Evolutionary conservation across 2,888 invertebrate species (phyloP), one percentile per base, ranked within the genome.

Genomic region (Gryllus longicercus): DNA sequence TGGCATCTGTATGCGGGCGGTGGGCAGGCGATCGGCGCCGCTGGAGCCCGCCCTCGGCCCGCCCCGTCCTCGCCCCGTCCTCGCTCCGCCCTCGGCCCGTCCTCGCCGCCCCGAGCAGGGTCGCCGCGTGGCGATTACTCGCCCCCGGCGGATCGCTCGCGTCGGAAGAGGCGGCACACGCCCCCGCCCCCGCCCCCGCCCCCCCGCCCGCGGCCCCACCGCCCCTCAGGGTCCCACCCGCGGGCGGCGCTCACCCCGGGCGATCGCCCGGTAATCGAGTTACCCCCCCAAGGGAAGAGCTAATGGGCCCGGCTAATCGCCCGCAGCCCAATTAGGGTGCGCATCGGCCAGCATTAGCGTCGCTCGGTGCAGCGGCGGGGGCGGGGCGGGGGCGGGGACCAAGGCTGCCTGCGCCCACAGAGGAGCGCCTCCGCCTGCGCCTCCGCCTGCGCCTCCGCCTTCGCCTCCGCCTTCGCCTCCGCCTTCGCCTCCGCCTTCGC

Each of bases 171-270:
- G 76, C 38, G 76, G 76, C 25, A 12, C 25, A 12, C 76, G 25
- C 21, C 76, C 76, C 76, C 76, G 10, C 11, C 76, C 76, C 76
- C 76, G 4, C n/a, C 76, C 25, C 76, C 76, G 23, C 76, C 76
- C 23, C 25, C n/a, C n/a, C 21, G 25, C 76, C 2, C 76, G 21
- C 21, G 21, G 21, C 21, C 21, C 21, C 21, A 21, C 76, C 16
- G 25, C 25, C 21, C 76, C 25, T 11, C 38, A 38, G 76, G 14
- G 74, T 5, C 38, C 76, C 76, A 11, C 76, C 21, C 38, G 21
- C 76, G 25, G 76, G 76, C 21, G 76, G 76, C 25, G 23, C 76
- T 38, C 21, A 16, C 76, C 76, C 76, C 50, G 63, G 63, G 63
- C 63, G 63, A 63, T 63, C 16, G 63, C n/a, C 63, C 63, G n/a